Percentiles rank a stretch among this genome's conserved stretches.
Evolutionary conservation across 2,113 vertebrate genomes (phyloP).

Genomic region (Oplegnathus fasciatus): DNA sequence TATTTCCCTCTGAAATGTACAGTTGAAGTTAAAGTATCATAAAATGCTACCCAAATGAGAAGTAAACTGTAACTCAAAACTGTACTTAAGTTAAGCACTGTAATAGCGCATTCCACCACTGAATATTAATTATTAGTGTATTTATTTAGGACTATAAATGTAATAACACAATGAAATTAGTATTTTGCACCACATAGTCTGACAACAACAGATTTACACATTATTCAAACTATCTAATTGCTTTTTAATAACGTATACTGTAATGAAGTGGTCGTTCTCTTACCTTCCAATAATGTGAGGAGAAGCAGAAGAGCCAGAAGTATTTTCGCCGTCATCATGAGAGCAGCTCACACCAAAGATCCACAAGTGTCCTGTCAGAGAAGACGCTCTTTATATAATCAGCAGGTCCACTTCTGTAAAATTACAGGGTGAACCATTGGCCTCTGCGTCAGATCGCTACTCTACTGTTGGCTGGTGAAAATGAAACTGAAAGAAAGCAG

Average conservation of each 20-base stretch:
- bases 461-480: no score
- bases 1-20: not conserved
- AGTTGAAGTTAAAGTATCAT: not conserved
- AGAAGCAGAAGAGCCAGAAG: not conserved
- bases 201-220: not conserved
- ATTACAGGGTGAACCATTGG: no score
- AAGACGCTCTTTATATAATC: not conserved
- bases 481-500: no score
- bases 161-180: not conserved
- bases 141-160: not conserved
- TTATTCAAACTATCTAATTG: not conserved
- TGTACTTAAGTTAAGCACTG: not conserved
- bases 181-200: not conserved
- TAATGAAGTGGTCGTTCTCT: not conserved
- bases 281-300: slow-evolving; percentile 31
- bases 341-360: not conserved
- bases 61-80: not conserved
- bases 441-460: no score
- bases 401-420: not conserved
- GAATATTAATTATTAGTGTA: not conserved
- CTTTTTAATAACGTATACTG: not conserved
- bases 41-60: not conserved
- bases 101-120: not conserved
- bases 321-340: not conserved
- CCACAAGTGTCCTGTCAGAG: not conserved